Evolutionary conservation across 2,113 vertebrate species (phyloP).

Genomic region (Chloebia gouldiae): DNA sequence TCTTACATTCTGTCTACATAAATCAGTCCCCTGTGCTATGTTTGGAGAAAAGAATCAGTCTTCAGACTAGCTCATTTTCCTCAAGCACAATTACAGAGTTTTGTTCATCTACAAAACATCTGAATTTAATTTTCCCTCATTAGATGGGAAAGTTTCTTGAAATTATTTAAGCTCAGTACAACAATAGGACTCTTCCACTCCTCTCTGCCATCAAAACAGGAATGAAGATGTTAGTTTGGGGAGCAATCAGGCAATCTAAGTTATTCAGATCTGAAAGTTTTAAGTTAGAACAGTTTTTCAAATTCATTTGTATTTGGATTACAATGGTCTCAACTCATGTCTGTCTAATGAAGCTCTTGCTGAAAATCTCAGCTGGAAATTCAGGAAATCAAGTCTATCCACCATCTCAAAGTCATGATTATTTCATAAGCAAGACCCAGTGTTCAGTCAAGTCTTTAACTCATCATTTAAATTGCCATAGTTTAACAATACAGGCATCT

Average conservation of each 20-base stretch:
- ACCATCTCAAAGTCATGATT: constrained; percentile 74
- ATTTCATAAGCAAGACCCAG: constrained; percentile 76
- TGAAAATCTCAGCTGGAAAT: constrained; percentile 78
- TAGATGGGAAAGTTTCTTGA: constrained; percentile 23
- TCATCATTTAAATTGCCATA: constrained; percentile 63
- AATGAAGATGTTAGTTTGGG: constrained; percentile 65
- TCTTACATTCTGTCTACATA: not conserved
- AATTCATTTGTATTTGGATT: constrained; percentile 67
- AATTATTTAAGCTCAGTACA: constrained; percentile 30
- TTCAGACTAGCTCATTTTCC: not conserved
- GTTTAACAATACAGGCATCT: constrained; percentile 63
- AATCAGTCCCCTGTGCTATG: not conserved
- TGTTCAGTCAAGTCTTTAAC: constrained; percentile 77
- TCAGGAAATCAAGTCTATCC: constrained; percentile 68
- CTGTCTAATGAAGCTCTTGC: constrained; percentile 74
- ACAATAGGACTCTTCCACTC: constrained; percentile 26
- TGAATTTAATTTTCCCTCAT: constrained; percentile 61
- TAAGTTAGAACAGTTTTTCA: constrained; percentile 65
- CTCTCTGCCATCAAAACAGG: constrained; percentile 46
- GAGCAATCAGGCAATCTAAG: constrained; percentile 61
- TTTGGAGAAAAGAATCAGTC: not conserved
- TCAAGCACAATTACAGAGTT: not conserved
- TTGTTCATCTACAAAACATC: constrained; percentile 31
- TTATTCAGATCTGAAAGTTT: constrained; percentile 68
- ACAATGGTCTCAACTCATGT: constrained; percentile 49